Evolutionary conservation across 1,140 invertebrate species (phyloP).

Genomic region (Stratiolaelaps scimitus): DNA sequence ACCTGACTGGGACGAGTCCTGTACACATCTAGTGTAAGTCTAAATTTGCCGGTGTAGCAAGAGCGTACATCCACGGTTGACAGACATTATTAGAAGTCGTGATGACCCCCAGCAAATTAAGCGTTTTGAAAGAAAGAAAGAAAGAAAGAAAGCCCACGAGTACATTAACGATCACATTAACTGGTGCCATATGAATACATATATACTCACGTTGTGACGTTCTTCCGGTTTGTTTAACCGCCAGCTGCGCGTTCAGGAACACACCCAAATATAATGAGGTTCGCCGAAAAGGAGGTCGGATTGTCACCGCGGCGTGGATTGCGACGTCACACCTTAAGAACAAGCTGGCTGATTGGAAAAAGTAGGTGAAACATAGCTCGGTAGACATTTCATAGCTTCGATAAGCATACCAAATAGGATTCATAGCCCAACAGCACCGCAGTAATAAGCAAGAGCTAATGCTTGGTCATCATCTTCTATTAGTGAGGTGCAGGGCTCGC

Average conservation of each 20-base stretch:
- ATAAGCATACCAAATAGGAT: too few species aligned
- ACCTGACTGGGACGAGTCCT: slow-evolving; percentile 56
- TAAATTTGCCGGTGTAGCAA: slow-evolving; percentile 6
- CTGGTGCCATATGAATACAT: too few species aligned
- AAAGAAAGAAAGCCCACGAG: too few species aligned
- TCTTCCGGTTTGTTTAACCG: slow-evolving; percentile 38
- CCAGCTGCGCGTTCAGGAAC: slow-evolving; percentile 72
- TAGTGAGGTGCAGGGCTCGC: too few species aligned
- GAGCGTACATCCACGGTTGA: neutral
- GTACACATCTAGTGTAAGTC: slow-evolving; percentile 68
- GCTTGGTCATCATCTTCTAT: too few species aligned
- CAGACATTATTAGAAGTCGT: slow-evolving; percentile 2
- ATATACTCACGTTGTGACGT: neutral
- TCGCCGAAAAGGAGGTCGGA: slow-evolving; percentile 50
- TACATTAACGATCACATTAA: too few species aligned
- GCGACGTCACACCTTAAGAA: slow-evolving; percentile 52
- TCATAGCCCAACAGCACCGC: too few species aligned
- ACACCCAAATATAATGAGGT: slow-evolving; percentile 73
- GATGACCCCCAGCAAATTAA: neutral
- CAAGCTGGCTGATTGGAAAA: slow-evolving; percentile 57
- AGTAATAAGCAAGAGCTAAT: too few species aligned
- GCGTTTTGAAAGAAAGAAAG: too few species aligned
- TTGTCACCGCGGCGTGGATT: slow-evolving; percentile 64
- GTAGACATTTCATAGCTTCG: too few species aligned
- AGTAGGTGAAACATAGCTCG: slow-evolving; percentile 44